A percentile compares a stretch with the other conserved stretches of the same genome.
Evolutionary conservation across 2,888 invertebrate species (phyloP).

Genomic region (Dicyrtoma fusca): DNA sequence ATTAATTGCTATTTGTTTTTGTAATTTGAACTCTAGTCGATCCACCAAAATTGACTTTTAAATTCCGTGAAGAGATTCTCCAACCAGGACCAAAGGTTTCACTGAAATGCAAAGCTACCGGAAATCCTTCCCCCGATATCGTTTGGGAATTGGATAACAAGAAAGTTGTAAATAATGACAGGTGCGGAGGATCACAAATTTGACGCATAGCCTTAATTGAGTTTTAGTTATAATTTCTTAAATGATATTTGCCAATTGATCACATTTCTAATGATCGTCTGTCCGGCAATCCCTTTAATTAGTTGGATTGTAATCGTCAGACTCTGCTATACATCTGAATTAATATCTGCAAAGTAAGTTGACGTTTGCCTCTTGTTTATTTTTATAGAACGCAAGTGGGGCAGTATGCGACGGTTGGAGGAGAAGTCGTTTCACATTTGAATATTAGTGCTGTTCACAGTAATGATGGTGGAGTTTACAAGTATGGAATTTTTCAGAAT

Average conservation of each 20-base stretch:
- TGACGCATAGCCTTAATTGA: no score
- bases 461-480: conserved; percentile 88
- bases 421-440: conserved; percentile 86
- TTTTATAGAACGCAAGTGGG: conserved; percentile 59
- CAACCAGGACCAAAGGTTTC: conserved; percentile 88
- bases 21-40: conserved; percentile 69
- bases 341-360: background rate
- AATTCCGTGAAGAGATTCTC: conserved; percentile 85
- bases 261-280: no score
- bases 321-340: no score
- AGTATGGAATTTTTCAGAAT: conserved; percentile 58
- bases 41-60: conserved; percentile 84
- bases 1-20: conserved; percentile 1
- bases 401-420: conserved; percentile 60
- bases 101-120: conserved; percentile 88
- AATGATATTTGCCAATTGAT: no score
- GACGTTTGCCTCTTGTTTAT: conserved; percentile 44
- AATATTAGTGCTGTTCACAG: conserved; percentile 88
- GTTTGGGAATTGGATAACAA: conserved; percentile 90
- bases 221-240: no score
- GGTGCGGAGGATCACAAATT: no score
- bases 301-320: no score
- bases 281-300: no score
- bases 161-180: conserved; percentile 74
- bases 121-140: conserved; percentile 92